phyloP scores from a whole-genome alignment of 2,113 vertebrate species.

The Esox niger region DNA sequence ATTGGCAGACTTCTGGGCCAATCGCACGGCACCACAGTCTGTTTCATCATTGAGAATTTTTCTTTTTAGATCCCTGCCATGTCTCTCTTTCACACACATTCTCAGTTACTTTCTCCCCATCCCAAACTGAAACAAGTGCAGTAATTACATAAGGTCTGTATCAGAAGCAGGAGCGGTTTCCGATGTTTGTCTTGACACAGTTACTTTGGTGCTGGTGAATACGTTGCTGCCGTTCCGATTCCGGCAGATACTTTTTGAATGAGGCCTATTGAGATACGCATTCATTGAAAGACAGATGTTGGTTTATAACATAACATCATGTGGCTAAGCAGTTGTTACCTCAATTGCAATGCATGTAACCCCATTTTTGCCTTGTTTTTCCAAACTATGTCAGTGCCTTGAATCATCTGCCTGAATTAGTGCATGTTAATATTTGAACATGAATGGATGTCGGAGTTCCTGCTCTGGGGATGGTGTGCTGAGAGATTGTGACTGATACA shows the following conservation, averaged over 20 bases:
- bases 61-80: neutral
- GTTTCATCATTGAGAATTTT: conserved; percentile 83
- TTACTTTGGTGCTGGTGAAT: conserved; percentile 16
- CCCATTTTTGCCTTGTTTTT: no score
- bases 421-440: no score
- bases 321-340: no score
- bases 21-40: conserved; percentile 70
- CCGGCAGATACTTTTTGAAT: conserved; percentile 8
- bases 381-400: no score
- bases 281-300: no score
- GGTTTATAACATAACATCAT: no score
- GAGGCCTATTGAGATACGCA: neutral
- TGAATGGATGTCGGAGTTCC: no score
- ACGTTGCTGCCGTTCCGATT: no score
- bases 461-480: no score
- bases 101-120: conserved; percentile 46
- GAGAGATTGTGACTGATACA: no score
- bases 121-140: conserved; percentile 43
- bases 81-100: conserved; percentile 60
- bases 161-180: conserved; percentile 44
- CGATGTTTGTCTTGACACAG: conserved; percentile 47
- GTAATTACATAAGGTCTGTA: conserved; percentile 64
- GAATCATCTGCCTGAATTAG: no score
- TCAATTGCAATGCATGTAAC: no score
- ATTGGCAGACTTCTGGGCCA: conserved; percentile 83